Base-by-base conservation (phyloP, 2,797 vertebrate genomes). In the Intellagama lesueurii region DNA sequence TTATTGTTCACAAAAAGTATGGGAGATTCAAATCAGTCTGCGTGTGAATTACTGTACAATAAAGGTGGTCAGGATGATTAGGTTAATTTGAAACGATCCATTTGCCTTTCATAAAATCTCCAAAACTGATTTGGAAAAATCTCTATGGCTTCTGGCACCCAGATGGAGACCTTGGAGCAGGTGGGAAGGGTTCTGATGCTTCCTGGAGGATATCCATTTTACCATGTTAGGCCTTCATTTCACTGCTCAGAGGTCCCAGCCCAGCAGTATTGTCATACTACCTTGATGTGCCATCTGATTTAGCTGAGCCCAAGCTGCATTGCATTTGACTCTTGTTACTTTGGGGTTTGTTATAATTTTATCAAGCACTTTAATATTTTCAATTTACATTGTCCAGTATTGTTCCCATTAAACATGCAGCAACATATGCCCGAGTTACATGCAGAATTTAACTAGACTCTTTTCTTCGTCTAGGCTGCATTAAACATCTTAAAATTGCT, bases 401-500 rank as follows among this genome's bases (percentile, higher is more conserved):
- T 69, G 78, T 87, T 87, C 19, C 40, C n/a, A 49, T 5, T 64
- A 16, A 79, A 64, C 49, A 1, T 77, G 24, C 44, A 16, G 52
- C 17, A 44, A 47, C 14, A 2, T 32, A 76, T 24, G 26, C 5
- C 47, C 28, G 0, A 28, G 40, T 22, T 68, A 85, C 28, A 75
- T 47, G 64, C 16, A 7, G n/a, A 87, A 47, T 30, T 89, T 86
- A 89, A 82, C 69, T 89, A 77, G 88, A 47, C 75, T 35, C 26
- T 88, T 83, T 83, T 81, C 7, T 92, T 83, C 76, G 72, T 86
- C 30, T 93, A 99, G 99, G 99, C 99, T 97, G 99, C 99, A 52
- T 95, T 99, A 94, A 99, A 99, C 96, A 98, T 99, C 96, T 96
- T 99, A 93, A 99, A 99, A 97, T 95, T 99, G 96, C 98, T 99